These are phyloP conservation scores for Muschampia plurimacula DNA, from an alignment of 2,888 invertebrate genomes.

Conservation along the genomic window DNA sequence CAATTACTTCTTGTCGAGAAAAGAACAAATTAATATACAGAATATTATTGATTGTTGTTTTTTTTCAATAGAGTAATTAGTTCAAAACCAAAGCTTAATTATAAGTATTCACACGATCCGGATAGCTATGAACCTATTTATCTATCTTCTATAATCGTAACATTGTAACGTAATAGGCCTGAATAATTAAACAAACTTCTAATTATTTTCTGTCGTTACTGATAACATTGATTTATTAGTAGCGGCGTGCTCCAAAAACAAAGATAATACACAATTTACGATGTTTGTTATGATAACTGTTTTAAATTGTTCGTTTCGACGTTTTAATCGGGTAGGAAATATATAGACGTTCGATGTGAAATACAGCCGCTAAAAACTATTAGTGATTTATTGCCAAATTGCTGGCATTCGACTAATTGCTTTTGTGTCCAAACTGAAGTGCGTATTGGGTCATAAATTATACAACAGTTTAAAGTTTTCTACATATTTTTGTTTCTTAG, in stretches of 20 bases:
- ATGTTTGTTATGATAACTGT: constrained; percentile 68
- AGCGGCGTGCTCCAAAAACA: constrained; percentile 55
- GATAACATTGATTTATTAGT: constrained; percentile 79
- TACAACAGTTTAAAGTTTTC: neutral
- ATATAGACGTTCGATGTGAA: constrained; percentile 47
- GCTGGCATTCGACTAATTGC: constrained; percentile 29
- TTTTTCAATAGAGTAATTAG: neutral
- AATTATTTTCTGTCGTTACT: constrained; percentile 76
- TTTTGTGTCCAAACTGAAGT: constrained; percentile 22
- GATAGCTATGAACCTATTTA: constrained; percentile 48
- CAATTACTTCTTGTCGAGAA: no score
- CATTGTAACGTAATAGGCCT: constrained; percentile 54
- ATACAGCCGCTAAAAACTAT: constrained; percentile 49
- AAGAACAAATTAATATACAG: no score
- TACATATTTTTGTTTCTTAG: neutral
- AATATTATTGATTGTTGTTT: no score
- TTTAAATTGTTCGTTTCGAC: constrained; percentile 65
- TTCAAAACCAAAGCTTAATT: constrained; percentile 44
- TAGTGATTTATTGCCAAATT: constrained; percentile 51
- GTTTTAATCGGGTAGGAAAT: constrained; percentile 54
- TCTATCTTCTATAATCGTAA: constrained; percentile 33
- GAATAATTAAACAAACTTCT: constrained; percentile 77
- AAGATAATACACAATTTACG: constrained; percentile 74
- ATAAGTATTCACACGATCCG: constrained; percentile 49
- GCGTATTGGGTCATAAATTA: neutral